Evolutionary conservation across 2,888 invertebrate genomes (phyloP), one percentile per base, ranked within the genome.

Genomic region (Punctoribates punctum): DNA sequence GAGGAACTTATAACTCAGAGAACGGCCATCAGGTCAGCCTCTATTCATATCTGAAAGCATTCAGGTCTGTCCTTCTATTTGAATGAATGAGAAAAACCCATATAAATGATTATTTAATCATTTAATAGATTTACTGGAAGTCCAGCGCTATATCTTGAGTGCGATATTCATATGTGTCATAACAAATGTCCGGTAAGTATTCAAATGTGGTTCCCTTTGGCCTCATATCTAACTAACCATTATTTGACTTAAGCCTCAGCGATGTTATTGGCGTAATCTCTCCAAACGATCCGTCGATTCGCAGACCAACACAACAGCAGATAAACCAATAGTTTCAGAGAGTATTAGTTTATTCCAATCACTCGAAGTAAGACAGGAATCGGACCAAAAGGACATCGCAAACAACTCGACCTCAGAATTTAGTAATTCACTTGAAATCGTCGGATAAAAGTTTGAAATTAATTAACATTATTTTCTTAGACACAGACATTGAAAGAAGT

Each of bases 151-250:
- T 95, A 95, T 83, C 93, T 95, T 78, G 95, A 95, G 85, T 95
- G 95, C 82, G 95, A 95, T 84, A 94, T 95, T 46, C 87, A 94
- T 80, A 95, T 95, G 95, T 95, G 95, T 83, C 95, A 95, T 84
- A 95, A 95, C 78, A 87, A 93, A 81, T 95, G 95, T 86, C 95
- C 94, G 81, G 95, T 95, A 85, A 89, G 89, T 79, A 9, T 15
- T 57, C 9, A 60, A 60, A 15, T 9, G 27, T n/a, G n/a, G 11
- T 48, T 62, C n/a, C 5, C n/a, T 25, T 29, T 1, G 17, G 3
- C 5, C 2, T 2, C 5, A 23, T 34, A 34, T 34, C 17, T 15
- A 60, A 23, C 27, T 15, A 29, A 42, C 13, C 8, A 42, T 13
- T 11, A 13, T 62, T 23, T 57, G 57, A 57, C 25, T 9, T 29